Evolutionary conservation across 1,140 invertebrate genomes (phyloP).

Genomic region (Agrilus planipennis): DNA sequence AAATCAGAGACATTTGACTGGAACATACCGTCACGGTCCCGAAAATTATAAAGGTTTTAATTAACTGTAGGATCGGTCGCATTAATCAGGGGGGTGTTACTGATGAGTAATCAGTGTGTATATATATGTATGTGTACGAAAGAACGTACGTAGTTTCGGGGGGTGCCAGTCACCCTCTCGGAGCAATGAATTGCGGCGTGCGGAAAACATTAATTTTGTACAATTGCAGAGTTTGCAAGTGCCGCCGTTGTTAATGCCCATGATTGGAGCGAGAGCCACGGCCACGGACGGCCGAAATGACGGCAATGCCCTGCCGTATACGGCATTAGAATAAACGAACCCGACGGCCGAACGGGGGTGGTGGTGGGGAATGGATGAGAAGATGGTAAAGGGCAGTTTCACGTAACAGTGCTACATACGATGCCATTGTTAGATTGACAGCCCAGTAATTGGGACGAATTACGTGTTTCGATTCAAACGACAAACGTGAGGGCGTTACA

Average conservation of each 20-base stretch:
- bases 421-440: constrained; percentile 14
- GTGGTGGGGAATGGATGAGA: no score
- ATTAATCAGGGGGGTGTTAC: constrained; percentile 14
- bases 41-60: constrained; percentile 15
- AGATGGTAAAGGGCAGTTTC: no score
- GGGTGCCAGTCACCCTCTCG: constrained; percentile 8
- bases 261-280: constrained; percentile 13
- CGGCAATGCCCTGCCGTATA: no score
- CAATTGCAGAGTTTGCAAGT: constrained; percentile 18
- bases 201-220: constrained; percentile 18
- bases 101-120: constrained; percentile 12
- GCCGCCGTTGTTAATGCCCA: no score
- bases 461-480: constrained; percentile 5
- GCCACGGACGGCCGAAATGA: no score
- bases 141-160: constrained; percentile 12
- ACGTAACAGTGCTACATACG: no score
- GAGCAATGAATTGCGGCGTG: constrained; percentile 17
- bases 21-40: constrained; percentile 1
- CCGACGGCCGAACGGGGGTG: no score
- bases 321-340: no score
- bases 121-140: no score
- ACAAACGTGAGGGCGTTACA: no score
- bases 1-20: constrained; percentile 1
- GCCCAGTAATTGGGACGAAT: constrained; percentile 13
- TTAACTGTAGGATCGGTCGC: constrained; percentile 11